A percentile compares a stretch with the other conserved stretches of the same genome.
Evolutionary conservation across 1,140 invertebrate genomes (phyloP).

Genomic region (Sitobion miscanthi): DNA sequence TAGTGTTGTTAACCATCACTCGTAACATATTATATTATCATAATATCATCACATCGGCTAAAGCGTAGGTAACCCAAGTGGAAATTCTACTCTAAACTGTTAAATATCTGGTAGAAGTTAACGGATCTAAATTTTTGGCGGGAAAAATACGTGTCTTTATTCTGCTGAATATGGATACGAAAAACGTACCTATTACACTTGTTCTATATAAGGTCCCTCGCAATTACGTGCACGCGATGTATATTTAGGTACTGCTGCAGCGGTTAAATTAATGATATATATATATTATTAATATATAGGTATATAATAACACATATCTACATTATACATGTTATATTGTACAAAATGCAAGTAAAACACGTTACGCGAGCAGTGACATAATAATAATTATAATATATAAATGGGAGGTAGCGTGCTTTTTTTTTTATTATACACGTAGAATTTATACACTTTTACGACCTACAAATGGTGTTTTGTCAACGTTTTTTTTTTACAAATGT

Average conservation of each 20-base stretch:
- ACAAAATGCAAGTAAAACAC: background rate
- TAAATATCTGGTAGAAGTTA: background rate
- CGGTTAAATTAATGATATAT: background rate
- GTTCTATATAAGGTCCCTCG: too few species aligned
- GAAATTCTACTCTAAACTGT: background rate
- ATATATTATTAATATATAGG: background rate
- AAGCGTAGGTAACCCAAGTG: background rate
- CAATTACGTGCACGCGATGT: background rate
- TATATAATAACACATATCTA: background rate
- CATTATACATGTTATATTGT: background rate
- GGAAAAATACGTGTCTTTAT: background rate
- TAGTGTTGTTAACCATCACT: background rate
- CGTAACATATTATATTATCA: background rate
- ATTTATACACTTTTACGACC: background rate
- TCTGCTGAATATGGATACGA: too few species aligned
- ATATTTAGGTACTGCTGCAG: background rate
- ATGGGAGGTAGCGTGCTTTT: background rate
- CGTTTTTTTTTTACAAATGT: background rate
- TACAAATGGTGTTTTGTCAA: background rate
- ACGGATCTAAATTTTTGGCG: background rate
- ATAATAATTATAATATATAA: background rate
- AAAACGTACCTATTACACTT: too few species aligned
- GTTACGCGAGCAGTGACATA: background rate
- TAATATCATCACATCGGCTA: background rate
- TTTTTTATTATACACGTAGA: background rate